Base-by-base conservation (phyloP, 2,797 vertebrate species). In the Rhynchonycteris naso region DNA sequence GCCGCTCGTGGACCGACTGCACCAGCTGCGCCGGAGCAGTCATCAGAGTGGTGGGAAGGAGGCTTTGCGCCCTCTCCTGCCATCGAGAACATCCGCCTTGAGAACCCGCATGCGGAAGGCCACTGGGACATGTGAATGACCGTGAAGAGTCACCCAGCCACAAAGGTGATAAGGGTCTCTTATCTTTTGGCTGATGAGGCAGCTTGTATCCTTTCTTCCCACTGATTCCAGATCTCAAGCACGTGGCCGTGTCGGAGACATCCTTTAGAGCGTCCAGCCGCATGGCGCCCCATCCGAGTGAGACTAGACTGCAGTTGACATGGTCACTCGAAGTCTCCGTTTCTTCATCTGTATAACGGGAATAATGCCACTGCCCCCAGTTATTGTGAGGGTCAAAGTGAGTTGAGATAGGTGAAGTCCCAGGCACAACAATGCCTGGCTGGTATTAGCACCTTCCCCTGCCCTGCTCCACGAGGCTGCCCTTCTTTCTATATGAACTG, bases 1-100 rank as follows among this genome's bases (percentile, higher is more conserved):
- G 83, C 7, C 14, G 12, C 65, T 47, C 43, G 24, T 18, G 0
- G 35, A n/a, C 56, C 28, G 14, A 15, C 30, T 0, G 0, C 0
- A 8, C 22, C 38, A 35, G 54, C 30, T 0, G 0, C 0, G 11
- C 22, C 38, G 47, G 54, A 22, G 16, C 4, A 35, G 78, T 82
- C 76, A 38, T 8, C 28, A 54, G 8, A 4, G 4, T 14, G n/a
- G 52, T 9, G 8, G 16, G 28, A 30, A 58, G n/a, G 35, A 30
- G 63, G 35, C 30, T 33, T 54, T 33, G 6, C 11, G 50, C 11
- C n/a, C 28, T 58, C 50, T 61, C 33, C 43, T 14, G 56, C 50
- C 30, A 33, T 13, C n/a, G 18, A 22, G 56, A 58, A 76, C 79
- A 50, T 16, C 56, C 56, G 28, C 69, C 56, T 19, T 33, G 35